Percentiles rank a stretch among this genome's conserved stretches.
phyloP scores from a whole-genome alignment of 2,797 vertebrate genomes.

The Carcharodon carcharias region DNA sequence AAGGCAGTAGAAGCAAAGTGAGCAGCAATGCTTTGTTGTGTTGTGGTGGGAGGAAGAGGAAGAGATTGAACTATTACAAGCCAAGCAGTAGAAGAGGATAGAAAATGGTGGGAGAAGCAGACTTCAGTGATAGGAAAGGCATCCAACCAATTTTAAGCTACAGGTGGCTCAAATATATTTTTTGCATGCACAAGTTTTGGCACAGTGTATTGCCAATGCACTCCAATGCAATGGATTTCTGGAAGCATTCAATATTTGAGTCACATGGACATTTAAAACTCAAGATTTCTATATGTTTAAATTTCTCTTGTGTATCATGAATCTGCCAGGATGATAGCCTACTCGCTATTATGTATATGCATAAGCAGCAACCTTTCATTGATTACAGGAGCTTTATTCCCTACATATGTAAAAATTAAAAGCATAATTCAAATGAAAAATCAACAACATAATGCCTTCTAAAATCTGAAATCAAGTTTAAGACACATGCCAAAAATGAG shows the following conservation, averaged over 20 bases:
- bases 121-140: no score
- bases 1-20: no score
- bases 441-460: neutral
- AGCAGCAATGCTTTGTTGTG: no score
- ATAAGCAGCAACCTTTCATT: neutral
- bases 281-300: neutral
- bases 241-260: neutral
- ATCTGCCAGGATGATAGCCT: neutral
- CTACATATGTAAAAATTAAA: neutral
- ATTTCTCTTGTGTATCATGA: neutral
- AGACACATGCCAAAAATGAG: neutral
- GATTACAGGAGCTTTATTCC: neutral
- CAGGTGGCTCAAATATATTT: neutral
- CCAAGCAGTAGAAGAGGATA: no score
- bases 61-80: no score
- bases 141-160: neutral
- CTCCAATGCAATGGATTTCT: neutral
- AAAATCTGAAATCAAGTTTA: neutral
- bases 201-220: neutral
- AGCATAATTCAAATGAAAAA: neutral
- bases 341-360: neutral
- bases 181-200: neutral
- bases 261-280: neutral
- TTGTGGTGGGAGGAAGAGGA: no score
- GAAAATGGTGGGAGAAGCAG: no score